phyloP scores from a whole-genome alignment of 2,797 vertebrate genomes.

The Sebastes vulpes region DNA sequence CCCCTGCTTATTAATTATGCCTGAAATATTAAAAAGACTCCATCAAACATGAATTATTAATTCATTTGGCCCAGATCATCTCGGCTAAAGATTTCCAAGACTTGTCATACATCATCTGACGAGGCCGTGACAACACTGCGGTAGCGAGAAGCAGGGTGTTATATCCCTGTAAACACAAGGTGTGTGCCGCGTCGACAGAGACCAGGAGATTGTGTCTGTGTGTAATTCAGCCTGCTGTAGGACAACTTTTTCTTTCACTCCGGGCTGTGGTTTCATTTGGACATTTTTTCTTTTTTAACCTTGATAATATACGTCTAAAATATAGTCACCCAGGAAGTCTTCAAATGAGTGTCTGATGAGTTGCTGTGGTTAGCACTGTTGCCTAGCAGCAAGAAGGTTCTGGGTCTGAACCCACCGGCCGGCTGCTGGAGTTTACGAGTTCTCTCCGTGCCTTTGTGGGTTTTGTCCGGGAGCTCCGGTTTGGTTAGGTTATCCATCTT shows the following conservation, averaged over 20 bases:
- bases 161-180: conserved; percentile 43
- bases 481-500: background rate
- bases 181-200: background rate
- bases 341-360: background rate
- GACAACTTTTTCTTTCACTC: background rate
- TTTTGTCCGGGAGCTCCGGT: background rate
- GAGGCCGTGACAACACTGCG: conserved; percentile 48
- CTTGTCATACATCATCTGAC: conserved; percentile 78
- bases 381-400: background rate
- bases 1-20: conserved; percentile 85
- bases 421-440: background rate
- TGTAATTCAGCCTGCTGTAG: background rate
- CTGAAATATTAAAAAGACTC: conserved; percentile 87
- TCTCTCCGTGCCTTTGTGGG: background rate
- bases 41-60: conserved; percentile 86
- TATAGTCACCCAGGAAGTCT: background rate
- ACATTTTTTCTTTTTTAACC: background rate
- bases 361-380: background rate
- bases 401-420: background rate
- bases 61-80: conserved; percentile 82
- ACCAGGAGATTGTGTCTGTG: background rate
- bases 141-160: conserved; percentile 33
- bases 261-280: no score
- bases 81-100: conserved; percentile 78
- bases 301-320: background rate